phyloP scores from a whole-genome alignment of 2,888 invertebrate genomes.

The Pollenia labialis region DNA sequence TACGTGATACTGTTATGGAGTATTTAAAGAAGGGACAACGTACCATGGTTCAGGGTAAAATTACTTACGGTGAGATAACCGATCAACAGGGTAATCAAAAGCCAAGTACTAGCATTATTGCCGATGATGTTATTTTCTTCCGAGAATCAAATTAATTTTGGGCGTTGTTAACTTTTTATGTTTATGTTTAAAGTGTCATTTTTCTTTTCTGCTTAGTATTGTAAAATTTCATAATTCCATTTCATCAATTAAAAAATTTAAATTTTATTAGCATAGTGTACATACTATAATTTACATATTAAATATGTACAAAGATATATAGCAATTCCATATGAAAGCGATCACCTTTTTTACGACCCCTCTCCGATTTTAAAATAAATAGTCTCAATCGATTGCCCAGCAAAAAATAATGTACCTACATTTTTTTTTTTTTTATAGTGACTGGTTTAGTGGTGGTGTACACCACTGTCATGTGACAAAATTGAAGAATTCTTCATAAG shows the following conservation, averaged over 20 bases:
- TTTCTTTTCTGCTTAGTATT: constrained; percentile 9
- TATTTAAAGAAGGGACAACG: constrained; percentile 94
- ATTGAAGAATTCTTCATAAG: no score
- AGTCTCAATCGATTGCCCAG: no score
- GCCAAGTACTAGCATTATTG: constrained; percentile 91
- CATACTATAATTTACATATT: constrained; percentile 4
- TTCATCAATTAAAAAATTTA: neutral
- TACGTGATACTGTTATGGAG: constrained; percentile 91
- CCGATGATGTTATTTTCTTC: constrained; percentile 94
- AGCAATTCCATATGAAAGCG: no score
- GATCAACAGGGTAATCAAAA: constrained; percentile 90
- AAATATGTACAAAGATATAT: constrained; percentile 9
- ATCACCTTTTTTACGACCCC: no score
- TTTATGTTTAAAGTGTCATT: constrained; percentile 20
- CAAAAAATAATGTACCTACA: no score
- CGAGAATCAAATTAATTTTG: constrained; percentile 82
- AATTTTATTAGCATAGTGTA: neutral
- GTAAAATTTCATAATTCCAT: neutral
- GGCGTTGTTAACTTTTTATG: neutral
- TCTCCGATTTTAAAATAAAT: no score
- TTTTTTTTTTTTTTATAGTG: no score
- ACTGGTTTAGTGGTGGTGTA: no score
- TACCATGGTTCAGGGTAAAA: constrained; percentile 91
- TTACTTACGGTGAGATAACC: constrained; percentile 93
- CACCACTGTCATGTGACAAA: no score